Base-by-base conservation (phyloP, 2,888 invertebrate genomes). In the Hylaea fasciaria region DNA sequence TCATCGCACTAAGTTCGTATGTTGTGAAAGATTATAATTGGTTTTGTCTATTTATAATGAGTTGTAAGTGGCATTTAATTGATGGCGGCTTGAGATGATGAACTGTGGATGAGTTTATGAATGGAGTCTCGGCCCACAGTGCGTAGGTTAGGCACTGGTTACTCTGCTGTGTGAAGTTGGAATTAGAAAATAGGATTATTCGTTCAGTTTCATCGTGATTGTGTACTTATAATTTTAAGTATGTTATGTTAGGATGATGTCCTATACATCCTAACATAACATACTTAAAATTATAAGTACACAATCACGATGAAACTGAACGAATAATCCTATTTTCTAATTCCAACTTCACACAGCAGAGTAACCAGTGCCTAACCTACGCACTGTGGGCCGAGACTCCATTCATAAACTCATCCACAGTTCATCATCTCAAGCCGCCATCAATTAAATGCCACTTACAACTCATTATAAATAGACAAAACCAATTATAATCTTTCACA, bases 11-110 rank as follows among this genome's bases (percentile, higher is more conserved):
- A 70, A 65, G 61, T 67, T 64, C 67, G 70, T 71, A 49, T n/a
- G 70, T 85, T 81, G 79, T 82, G 81, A 78, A 80, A 83, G 72
- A 71, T 69, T 68, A 74, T 85, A 86, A 86, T 86, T 85, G 86
- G 85, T 84, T 83, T 82, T 81, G 84, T 86, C 87, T 86, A 83
- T 85, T 83, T 83, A 84, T 89, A 90, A 91, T 88, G 85, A 84
- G 85, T 71, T 78, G 80, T 86, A 86, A 87, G 83, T 81, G 82
- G 82, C 74, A 72, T 74, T 80, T 89, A 88, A 91, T 91, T 89
- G 89, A 91, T 91, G 87, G 77, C 76, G 73, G 77, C 73, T 74
- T 51, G 62, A 58, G 61, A 68, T 77, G 79, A 82, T 80, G 76
- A 75, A 72, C 52, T 46, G 51, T 37, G 52, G 58, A 48, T 14